Evolutionary conservation across 2,797 vertebrate species (phyloP).

Genomic region (Discoglossus pictus): DNA sequence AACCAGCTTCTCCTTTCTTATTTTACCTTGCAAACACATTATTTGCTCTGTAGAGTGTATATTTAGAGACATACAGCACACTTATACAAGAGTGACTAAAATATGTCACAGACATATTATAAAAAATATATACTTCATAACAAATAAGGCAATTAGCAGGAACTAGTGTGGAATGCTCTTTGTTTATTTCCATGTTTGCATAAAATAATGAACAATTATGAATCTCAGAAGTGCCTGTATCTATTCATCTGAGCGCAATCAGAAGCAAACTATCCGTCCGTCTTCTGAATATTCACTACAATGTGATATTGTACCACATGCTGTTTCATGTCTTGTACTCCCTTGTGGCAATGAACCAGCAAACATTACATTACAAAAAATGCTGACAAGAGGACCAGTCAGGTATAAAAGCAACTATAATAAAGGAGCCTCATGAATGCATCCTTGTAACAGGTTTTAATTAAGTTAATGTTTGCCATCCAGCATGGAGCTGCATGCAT

Average conservation of each 20-base stretch:
- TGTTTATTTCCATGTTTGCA: conserved; percentile 14
- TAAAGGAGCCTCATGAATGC: conserved; percentile 41
- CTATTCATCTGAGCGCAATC: conserved; percentile 19
- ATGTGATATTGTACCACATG: not conserved
- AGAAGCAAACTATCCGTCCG: not conserved
- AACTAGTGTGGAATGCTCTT: not conserved
- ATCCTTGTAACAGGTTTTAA: conserved; percentile 52
- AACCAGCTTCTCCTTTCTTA: too few relatives aligned
- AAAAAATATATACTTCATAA: not conserved
- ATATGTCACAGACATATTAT: not conserved
- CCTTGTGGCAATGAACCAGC: conserved; percentile 42
- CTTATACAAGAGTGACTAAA: not conserved
- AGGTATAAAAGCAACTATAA: conserved; percentile 45
- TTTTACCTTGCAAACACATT: too few relatives aligned
- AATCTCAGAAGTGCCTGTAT: not conserved
- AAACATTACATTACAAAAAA: conserved; percentile 46
- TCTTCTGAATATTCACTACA: conserved; percentile 19
- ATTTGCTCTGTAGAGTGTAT: too few relatives aligned
- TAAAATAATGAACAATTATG: conserved; percentile 21
- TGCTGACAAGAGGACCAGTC: conserved; percentile 36
- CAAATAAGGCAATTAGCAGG: not conserved
- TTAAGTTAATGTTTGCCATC: conserved; percentile 51
- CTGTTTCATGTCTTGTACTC: conserved; percentile 9
- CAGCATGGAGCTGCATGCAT: conserved; percentile 28
- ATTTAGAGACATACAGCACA: too few relatives aligned